Percentiles rank a stretch among this genome's conserved stretches.
Conservation (phyloP, 2,113 vertebrate genomes). For the Corvus cornix region DNA sequence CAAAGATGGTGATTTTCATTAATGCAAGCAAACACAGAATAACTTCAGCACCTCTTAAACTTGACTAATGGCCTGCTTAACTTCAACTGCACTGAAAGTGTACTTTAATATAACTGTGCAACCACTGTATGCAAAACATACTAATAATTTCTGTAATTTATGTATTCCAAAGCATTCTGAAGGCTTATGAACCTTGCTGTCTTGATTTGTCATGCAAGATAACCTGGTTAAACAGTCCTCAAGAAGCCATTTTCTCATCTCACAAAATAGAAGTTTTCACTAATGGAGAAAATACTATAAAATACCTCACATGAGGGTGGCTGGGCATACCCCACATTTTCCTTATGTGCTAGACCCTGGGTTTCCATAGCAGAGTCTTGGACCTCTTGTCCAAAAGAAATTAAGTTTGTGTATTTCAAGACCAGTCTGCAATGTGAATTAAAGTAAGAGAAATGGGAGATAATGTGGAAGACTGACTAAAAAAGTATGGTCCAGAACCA, state of each 20-base stretch:
- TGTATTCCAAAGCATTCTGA: constrained; percentile 11
- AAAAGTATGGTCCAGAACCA: not conserved
- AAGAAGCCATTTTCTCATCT: not conserved
- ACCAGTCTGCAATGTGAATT: not conserved
- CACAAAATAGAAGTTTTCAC: not conserved
- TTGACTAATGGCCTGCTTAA: constrained; percentile 29
- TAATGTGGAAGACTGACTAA: not conserved
- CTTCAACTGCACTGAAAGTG: constrained; percentile 25
- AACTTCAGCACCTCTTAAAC: constrained; percentile 21
- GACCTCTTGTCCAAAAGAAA: not conserved
- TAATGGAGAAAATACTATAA: not conserved
- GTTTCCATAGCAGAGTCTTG: not conserved
- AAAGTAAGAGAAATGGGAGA: not conserved
- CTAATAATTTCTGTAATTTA: constrained; percentile 35
- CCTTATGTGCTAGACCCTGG: fast-evolving
- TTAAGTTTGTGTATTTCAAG: not conserved
- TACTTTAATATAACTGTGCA: constrained; percentile 41
- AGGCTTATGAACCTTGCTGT: constrained; percentile 49
- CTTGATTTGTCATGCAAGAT: constrained; percentile 24
- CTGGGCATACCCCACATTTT: not conserved
- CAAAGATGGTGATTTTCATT: not conserved
- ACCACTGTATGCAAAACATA: constrained; percentile 31
- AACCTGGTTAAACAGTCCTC: constrained; percentile 11
- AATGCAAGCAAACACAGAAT: not conserved
- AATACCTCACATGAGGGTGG: not conserved